Evolutionary conservation across 2,888 invertebrate species (phyloP).

Genomic region (Caenorhabditis drosophilae): DNA sequence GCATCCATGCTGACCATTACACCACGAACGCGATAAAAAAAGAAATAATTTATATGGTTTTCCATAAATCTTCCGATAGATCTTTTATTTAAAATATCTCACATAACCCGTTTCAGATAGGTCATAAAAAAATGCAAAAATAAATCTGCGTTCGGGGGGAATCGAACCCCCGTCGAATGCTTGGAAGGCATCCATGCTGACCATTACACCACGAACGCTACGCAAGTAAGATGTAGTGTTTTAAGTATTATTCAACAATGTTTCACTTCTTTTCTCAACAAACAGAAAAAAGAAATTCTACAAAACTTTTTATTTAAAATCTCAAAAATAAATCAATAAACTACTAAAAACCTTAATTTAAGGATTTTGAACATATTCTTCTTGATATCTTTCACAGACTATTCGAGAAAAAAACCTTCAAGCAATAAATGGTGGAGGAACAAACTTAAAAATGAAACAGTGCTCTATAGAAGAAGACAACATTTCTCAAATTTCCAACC

Average conservation of each 20-base stretch:
- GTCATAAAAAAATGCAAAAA: too few relatives aligned
- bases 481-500: background rate
- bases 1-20: constrained; percentile 55
- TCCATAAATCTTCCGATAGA: too few relatives aligned
- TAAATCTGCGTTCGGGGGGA: constrained; percentile 51
- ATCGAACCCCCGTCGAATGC: constrained; percentile 54
- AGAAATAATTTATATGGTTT: too few relatives aligned
- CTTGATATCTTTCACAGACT: background rate
- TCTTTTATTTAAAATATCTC: too few relatives aligned
- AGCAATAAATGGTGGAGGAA: background rate
- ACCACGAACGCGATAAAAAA: constrained; percentile 52
- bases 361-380: constrained; percentile 2
- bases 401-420: background rate
- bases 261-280: too few relatives aligned
- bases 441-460: constrained; percentile 1
- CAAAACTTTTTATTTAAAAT: constrained; percentile 9
- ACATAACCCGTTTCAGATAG: too few relatives aligned
- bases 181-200: constrained; percentile 54
- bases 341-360: constrained; percentile 19
- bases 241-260: too few relatives aligned
- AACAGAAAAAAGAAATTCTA: too few relatives aligned
- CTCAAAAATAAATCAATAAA: constrained; percentile 1
- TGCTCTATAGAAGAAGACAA: background rate
- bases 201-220: too few relatives aligned
- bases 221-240: too few relatives aligned